Evolutionary conservation across 2,113 vertebrate species (phyloP), one percentile per base, ranked within the genome.

Genomic region (Pseudorhombus dupliciocellatus): DNA sequence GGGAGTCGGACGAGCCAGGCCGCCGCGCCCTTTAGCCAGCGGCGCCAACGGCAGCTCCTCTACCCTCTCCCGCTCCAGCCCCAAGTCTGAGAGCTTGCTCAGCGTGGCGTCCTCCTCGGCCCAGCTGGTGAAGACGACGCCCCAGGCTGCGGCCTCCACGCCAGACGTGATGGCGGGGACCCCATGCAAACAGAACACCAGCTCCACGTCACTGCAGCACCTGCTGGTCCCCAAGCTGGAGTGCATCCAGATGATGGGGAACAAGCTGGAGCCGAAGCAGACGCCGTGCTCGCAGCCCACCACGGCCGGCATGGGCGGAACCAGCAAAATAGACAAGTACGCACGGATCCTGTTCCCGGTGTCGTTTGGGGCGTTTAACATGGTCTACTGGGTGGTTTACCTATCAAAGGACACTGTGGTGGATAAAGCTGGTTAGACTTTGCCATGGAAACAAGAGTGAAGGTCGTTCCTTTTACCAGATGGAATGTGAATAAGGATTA

Each of bases 351-450:
- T 99, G 78, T 99, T 99, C 88, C 97, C 98, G 54, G 95, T 99
- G 84, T 96, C 97, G 62, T 99, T 99, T 3, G 96, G 97, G 78
- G 97, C 95, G 69, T 99, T 99, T 90, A 99, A 99, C 88, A 97
- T 99, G 96, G 98, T 99, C 71, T 99, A 99, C 90, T 99, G 98
- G 98, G 98, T 99, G 84, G 97, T 99, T 72, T 99, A 99, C 93
- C 93, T 99, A 91, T 99, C 98, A 11, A 99, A 97, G 90, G 98
- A 99, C 84, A 97, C 96, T 4, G 95, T 96, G 95, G 95, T 96
- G 90, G 93, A 94, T 80, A 94, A 93, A 3, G 95, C 94, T 86
- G 96, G 92, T 79, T 94, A 95, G 93, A 90, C 22, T 11, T 54
- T 22, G 21, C 2, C 31, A 18, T 42, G 37, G 56, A 37, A 48